A percentile compares a stretch with the other conserved stretches of the same genome.
These are phyloP conservation scores for Piscicola geometra DNA, from an alignment of 2,888 invertebrate species.

Conservation along the genomic window DNA sequence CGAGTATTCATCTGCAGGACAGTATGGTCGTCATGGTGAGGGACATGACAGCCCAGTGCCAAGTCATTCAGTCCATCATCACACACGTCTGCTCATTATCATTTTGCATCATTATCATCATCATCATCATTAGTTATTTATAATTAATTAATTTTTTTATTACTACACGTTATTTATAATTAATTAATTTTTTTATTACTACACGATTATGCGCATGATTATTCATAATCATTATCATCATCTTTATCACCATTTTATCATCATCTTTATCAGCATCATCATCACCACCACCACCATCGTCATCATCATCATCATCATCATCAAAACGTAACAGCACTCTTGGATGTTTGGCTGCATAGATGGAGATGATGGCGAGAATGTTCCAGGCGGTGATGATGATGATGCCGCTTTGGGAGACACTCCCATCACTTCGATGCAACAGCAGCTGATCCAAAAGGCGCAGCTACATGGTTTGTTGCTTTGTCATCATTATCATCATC, in stretches of 20 bases:
- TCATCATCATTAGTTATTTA: neutral
- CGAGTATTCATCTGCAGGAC: slow-evolving; percentile 53
- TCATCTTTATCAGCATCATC: no score
- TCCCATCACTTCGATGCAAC: slow-evolving; percentile 45
- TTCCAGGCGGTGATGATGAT: slow-evolving; percentile 50
- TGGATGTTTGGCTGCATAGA: slow-evolving; percentile 73
- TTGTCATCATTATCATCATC: no score
- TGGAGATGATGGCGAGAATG: slow-evolving; percentile 51
- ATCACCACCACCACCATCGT: no score
- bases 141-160: neutral
- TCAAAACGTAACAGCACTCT: slow-evolving; percentile 64
- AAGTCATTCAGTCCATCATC: slow-evolving; percentile 66
- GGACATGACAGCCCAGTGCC: slow-evolving; percentile 76
- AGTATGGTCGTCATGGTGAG: slow-evolving; percentile 66
- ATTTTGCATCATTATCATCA: neutral
- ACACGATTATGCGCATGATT: no score
- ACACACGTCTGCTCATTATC: slow-evolving; percentile 49
- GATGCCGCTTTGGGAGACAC: slow-evolving; percentile 41
- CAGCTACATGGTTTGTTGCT: slow-evolving; percentile 35
- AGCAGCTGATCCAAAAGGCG: slow-evolving; percentile 43
- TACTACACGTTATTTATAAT: neutral
- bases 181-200: slow-evolving; percentile 1
- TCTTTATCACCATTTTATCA: no score
- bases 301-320: no score
- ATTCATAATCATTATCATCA: no score